Conservation (phyloP, 1,140 invertebrate species). For the Drosophila lini region DNA sequence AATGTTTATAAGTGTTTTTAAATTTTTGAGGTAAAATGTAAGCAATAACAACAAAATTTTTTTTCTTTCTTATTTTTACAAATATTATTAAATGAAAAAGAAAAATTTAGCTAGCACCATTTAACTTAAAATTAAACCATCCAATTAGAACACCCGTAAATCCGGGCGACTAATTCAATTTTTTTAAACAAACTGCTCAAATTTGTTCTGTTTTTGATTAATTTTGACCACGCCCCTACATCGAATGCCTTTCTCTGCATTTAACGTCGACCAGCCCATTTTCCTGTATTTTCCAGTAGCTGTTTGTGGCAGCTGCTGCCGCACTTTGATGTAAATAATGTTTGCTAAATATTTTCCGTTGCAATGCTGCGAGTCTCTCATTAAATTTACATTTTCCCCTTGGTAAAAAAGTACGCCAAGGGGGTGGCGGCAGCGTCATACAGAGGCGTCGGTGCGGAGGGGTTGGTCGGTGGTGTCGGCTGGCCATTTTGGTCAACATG, state of each 20-base stretch:
- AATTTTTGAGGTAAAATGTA: too few species aligned
- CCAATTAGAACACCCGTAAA: not conserved
- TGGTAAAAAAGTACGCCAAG: constrained; percentile 37
- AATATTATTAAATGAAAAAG: too few species aligned
- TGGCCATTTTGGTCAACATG: constrained; percentile 57
- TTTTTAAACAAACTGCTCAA: not conserved
- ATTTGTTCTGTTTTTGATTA: constrained; percentile 54
- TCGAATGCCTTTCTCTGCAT: constrained; percentile 22
- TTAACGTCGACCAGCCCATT: constrained; percentile 26
- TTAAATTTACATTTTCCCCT: constrained; percentile 76
- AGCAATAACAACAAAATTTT: too few species aligned
- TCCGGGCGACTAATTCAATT: not conserved
- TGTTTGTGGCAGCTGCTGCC: constrained; percentile 61
- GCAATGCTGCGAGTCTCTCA: constrained; percentile 60
- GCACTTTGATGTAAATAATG: constrained; percentile 77
- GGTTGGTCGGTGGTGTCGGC: constrained; percentile 15
- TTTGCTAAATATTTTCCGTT: constrained; percentile 66
- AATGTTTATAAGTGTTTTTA: too few species aligned
- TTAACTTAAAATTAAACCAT: not conserved
- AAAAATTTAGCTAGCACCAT: too few species aligned
- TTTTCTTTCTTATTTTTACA: too few species aligned
- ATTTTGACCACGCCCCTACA: constrained; percentile 29
- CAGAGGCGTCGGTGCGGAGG: constrained; percentile 9
- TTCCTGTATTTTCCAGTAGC: constrained; percentile 2
- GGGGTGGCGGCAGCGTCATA: not conserved